phyloP scores from a whole-genome alignment of 2,888 invertebrate species.

The Chymomyza fuscimana region DNA sequence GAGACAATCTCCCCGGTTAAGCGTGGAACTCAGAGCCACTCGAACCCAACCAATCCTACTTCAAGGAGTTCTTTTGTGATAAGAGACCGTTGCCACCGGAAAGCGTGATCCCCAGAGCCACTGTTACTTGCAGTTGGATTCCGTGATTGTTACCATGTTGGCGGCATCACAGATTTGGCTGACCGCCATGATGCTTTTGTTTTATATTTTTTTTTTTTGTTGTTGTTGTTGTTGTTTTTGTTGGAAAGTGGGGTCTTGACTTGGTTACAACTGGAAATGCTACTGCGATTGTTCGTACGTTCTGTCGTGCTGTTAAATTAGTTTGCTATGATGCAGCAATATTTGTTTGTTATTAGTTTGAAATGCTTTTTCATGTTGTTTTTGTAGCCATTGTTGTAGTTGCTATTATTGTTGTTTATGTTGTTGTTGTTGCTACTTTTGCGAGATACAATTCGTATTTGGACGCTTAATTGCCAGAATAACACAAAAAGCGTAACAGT shows the following conservation, averaged over 20 bases:
- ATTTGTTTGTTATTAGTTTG: conserved; percentile 40
- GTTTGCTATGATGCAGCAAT: conserved; percentile 46
- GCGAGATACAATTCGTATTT: conserved; percentile 1
- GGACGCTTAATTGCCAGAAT: conserved; percentile 46
- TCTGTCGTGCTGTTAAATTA: conserved; percentile 34
- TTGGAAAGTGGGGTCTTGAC: not conserved
- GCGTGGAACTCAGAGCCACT: too few relatives aligned
- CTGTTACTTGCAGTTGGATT: too few relatives aligned
- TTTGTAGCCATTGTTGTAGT: not conserved
- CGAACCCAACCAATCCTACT: too few relatives aligned
- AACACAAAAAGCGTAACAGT: conserved; percentile 10
- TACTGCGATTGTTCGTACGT: conserved; percentile 28
- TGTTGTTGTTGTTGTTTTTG: too few relatives aligned
- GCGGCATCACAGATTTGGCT: too few relatives aligned
- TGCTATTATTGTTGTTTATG: conserved; percentile 23
- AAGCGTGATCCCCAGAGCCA: too few relatives aligned
- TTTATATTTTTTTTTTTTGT: too few relatives aligned
- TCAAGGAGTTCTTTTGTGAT: too few relatives aligned
- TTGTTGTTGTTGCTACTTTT: conserved; percentile 3
- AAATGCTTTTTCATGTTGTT: conserved; percentile 33
- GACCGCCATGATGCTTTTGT: too few relatives aligned
- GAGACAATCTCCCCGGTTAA: too few relatives aligned
- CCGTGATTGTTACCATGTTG: too few relatives aligned
- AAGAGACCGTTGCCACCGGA: too few relatives aligned
- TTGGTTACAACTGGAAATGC: not conserved